A percentile compares a stretch with the other conserved stretches of the same genome.
Evolutionary conservation across 53 echinoderm and acorn worm genomes (phyloP).

Genomic region (Astropecten irregularis): DNA sequence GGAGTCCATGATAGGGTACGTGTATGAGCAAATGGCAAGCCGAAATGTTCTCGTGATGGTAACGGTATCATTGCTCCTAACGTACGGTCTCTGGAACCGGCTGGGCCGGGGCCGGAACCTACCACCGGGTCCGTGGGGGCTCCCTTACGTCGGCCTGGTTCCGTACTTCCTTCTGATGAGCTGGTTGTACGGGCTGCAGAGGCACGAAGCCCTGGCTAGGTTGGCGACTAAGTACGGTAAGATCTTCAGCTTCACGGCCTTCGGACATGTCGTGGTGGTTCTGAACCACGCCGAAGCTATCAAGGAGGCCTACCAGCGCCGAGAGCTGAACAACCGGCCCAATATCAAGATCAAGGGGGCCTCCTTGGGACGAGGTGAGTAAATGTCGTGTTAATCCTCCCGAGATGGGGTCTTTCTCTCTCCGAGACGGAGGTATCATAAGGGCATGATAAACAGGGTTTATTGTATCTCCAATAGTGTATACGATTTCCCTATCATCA

Average conservation of each 20-base stretch:
- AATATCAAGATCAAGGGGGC: slow-evolving; percentile 17
- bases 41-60: background rate
- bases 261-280: slow-evolving; percentile 27
- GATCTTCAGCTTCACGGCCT: slow-evolving; percentile 40
- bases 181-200: background rate
- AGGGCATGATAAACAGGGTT: background rate
- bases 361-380: slow-evolving; percentile 17
- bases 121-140: slow-evolving; percentile 38
- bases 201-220: slow-evolving; percentile 3
- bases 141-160: slow-evolving; percentile 31
- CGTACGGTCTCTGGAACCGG: background rate
- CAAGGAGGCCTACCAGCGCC: slow-evolving; percentile 17
- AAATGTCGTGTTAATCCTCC: background rate
- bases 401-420: background rate
- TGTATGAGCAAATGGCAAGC: background rate
- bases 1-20: background rate
- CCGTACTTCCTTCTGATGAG: slow-evolving; percentile 20
- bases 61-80: background rate
- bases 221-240: slow-evolving; percentile 35
- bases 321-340: slow-evolving; percentile 38
- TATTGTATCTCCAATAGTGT: background rate
- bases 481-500: background rate
- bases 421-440: background rate
- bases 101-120: background rate
- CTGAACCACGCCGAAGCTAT: slow-evolving; percentile 18